A percentile compares a stretch with the other conserved stretches of the same genome.
phyloP scores from a whole-genome alignment of 1,140 invertebrate genomes.

The Drosophila bocqueti region DNA sequence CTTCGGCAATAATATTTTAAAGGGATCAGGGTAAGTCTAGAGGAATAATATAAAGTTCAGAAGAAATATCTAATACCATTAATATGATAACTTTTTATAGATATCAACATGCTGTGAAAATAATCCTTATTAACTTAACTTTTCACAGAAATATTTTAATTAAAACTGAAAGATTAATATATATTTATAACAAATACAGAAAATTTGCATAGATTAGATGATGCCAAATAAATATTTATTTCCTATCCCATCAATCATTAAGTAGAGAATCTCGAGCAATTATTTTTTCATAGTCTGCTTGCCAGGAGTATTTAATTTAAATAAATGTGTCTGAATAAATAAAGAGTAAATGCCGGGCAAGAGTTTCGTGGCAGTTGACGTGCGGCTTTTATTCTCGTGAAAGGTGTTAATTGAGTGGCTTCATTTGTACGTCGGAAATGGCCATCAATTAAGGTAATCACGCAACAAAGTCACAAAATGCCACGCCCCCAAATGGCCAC shows the following conservation, averaged over 20 bases:
- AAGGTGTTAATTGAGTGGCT: constrained; percentile 84
- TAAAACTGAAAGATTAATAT: no score
- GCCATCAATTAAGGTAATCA: constrained; percentile 83
- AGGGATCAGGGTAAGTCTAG: not conserved
- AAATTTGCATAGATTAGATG: not conserved
- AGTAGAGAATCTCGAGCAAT: not conserved
- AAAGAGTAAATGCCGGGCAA: constrained; percentile 15
- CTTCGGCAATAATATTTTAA: not conserved
- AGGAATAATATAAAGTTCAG: no score
- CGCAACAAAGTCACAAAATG: constrained; percentile 78
- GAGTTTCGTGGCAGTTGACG: constrained; percentile 44
- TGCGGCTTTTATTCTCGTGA: constrained; percentile 76
- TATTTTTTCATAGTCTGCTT: constrained; percentile 5
- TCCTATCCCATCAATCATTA: not conserved
- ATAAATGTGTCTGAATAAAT: constrained; percentile 49
- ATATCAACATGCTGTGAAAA: no score
- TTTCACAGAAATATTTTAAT: no score
- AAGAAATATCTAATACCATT: no score
- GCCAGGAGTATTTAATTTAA: constrained; percentile 30
- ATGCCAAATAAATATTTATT: not conserved
- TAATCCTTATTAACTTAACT: no score
- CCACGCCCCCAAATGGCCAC: constrained; percentile 44
- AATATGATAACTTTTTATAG: no score
- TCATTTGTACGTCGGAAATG: constrained; percentile 81
- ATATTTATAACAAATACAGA: no score